Evolutionary conservation across 2,113 vertebrate species (phyloP).

Genomic region (Esox niger): DNA sequence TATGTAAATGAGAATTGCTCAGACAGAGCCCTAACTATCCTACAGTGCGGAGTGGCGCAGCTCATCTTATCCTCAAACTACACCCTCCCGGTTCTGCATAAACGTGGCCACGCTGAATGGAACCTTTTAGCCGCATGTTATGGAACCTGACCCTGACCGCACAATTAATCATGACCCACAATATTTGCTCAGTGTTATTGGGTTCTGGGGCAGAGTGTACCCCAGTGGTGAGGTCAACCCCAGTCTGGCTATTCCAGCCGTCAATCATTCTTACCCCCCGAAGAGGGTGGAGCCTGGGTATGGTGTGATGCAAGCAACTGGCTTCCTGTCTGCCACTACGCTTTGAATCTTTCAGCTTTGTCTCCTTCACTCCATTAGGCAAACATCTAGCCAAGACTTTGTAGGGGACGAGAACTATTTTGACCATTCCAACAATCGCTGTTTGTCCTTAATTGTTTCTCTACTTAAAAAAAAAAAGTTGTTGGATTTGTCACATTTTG

Average conservation of each 20-base stretch:
- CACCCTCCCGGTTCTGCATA: conserved; percentile 12
- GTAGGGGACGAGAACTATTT: conserved; percentile 6
- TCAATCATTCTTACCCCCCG: conserved; percentile 34
- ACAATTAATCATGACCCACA: conserved; percentile 69
- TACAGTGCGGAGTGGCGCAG: background rate
- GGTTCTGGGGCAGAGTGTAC: conserved; percentile 41
- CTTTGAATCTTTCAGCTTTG: background rate
- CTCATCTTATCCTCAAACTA: conserved; percentile 27
- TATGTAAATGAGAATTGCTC: too few relatives aligned
- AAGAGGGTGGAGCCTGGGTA: conserved; percentile 6
- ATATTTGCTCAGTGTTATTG: conserved; percentile 65
- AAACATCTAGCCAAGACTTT: background rate
- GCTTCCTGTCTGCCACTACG: conserved; percentile 10
- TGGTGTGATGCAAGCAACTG: conserved; percentile 28
- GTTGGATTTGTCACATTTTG: background rate
- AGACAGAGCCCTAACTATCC: too few relatives aligned
- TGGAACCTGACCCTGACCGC: conserved; percentile 63
- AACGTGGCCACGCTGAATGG: conserved; percentile 47
- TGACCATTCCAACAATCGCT: background rate
- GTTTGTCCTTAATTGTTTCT: too few relatives aligned
- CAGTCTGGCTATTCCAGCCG: conserved; percentile 28
- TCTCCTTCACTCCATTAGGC: background rate
- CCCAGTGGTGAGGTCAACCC: conserved; percentile 42
- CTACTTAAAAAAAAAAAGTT: too few relatives aligned
- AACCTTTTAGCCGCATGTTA: conserved; percentile 51